Base-by-base conservation (phyloP, 1,140 invertebrate species). In the Listronotus bonariensis region DNA sequence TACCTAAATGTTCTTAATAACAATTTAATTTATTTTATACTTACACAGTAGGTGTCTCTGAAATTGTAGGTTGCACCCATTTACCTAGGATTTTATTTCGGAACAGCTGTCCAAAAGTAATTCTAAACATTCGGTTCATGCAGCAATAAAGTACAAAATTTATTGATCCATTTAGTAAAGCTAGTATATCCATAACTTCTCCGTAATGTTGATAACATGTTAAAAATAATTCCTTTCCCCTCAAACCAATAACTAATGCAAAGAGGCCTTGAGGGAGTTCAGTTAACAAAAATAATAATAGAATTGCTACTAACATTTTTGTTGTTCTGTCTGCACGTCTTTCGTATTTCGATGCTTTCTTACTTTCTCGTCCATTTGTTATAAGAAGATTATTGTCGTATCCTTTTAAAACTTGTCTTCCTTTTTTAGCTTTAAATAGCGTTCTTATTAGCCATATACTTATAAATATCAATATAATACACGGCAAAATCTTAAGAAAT, bases 131-230 rank as follows among this genome's bases (percentile, higher is more conserved):
- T 46, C 91, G 84, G 41, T 92, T 95, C 95, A 97, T 98, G 26
- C 90, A 88, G 69, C 95, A 97, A 76, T 97, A 98, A 6, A 98
- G 83, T 42, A 98, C 89, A 76, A 98, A 97, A 76, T 96, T 97
- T 42, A 97, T 90, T 7, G 92, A 90, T 6, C 92, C 93, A 80
- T 97, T 98, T 54, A 97, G 80, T 5, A 98, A 80, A 0, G 95
- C 95, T 53, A 97, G 79, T 15, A 96, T 86, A 76, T 98, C 96
- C 90, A 96, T 93, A 8, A 97, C 71, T 76, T 96, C 92, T 0
- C 93, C 93, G 51, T 96, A 89, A 31, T 88, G 86, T 78, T 86
- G 82, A 72, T 92, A 92, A 74, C 90, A 92, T 46, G 81, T 82
- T 18, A 83, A 77, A 69, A 92, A 92, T 75, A 93, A 91, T 64